A percentile compares a stretch with the other conserved stretches of the same genome.
Conservation (phyloP, 2,113 vertebrate genomes). For the Piaya cayana region DNA sequence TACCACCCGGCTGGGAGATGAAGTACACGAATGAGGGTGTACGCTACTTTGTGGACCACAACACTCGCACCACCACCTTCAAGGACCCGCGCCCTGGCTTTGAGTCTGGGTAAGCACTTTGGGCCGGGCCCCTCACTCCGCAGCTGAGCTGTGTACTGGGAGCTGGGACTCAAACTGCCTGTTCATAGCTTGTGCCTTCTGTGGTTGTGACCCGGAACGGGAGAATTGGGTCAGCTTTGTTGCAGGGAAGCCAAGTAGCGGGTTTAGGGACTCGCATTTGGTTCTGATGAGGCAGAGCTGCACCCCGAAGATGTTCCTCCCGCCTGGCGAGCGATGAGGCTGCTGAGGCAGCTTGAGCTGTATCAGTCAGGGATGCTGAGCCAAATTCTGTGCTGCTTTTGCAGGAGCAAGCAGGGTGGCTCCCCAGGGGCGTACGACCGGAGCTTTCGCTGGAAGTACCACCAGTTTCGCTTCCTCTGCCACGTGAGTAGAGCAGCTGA, state of each 20-base stretch:
- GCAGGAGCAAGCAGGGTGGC: constrained; percentile 84
- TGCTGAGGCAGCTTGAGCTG: accelerated
- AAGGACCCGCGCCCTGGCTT: constrained; percentile 97
- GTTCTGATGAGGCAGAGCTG: background rate
- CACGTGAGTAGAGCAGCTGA: constrained; percentile 81
- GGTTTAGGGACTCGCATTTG: accelerated
- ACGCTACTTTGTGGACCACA: constrained; percentile 98
- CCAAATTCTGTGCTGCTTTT: background rate
- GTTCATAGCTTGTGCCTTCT: accelerated
- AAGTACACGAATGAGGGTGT: constrained; percentile 97
- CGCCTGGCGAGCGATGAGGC: accelerated
- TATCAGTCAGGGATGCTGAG: background rate
- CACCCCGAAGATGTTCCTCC: background rate
- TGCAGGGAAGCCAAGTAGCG: accelerated
- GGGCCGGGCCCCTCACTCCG: accelerated
- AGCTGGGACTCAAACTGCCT: background rate
- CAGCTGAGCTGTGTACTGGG: accelerated
- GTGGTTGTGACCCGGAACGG: accelerated
- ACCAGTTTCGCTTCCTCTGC: constrained; percentile 98
- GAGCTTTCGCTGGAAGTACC: constrained; percentile 98
- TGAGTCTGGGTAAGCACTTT: constrained; percentile 89
- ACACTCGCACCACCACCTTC: constrained; percentile 96
- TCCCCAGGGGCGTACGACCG: constrained; percentile 94
- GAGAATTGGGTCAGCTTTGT: background rate
- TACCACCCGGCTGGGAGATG: constrained; percentile 99